Conservation (phyloP, 2,888 invertebrate genomes). For the Autographa pulchrina region DNA sequence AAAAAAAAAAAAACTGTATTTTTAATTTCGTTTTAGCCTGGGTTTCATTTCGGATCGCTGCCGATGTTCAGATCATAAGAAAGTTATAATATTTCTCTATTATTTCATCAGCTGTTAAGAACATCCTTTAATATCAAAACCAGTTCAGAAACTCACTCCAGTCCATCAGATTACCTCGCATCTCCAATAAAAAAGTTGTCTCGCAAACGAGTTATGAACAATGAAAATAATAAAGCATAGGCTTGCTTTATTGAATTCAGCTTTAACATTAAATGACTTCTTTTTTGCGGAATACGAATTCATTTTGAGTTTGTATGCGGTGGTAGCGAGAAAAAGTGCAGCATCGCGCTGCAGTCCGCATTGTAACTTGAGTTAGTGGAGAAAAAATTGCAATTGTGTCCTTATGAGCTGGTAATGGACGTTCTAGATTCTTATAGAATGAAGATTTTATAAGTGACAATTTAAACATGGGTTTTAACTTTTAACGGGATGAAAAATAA, state of each 20-base stretch:
- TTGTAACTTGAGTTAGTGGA: constrained; percentile 34
- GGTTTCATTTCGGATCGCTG: neutral
- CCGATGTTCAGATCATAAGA: neutral
- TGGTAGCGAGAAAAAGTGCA: constrained; percentile 51
- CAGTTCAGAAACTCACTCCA: constrained; percentile 21
- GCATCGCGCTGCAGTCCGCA: constrained; percentile 43
- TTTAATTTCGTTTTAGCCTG: neutral
- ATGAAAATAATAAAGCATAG: constrained; percentile 55
- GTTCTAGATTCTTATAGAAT: constrained; percentile 11
- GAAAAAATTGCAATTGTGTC: constrained; percentile 56
- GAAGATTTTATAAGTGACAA: neutral
- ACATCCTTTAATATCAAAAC: constrained; percentile 46
- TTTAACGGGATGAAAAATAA: too few species aligned
- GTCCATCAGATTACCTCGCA: constrained; percentile 27
- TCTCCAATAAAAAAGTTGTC: constrained; percentile 56
- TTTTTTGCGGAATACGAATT: constrained; percentile 54
- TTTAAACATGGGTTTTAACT: too few species aligned
- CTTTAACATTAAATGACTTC: constrained; percentile 43
- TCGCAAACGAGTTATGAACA: constrained; percentile 58
- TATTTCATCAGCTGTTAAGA: constrained; percentile 33
- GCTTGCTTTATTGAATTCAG: constrained; percentile 57
- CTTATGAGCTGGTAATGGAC: constrained; percentile 27
- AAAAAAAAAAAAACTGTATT: neutral
- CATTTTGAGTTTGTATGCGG: constrained; percentile 59
- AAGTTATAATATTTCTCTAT: neutral